These are phyloP conservation scores for Callipepla squamata DNA, from an alignment of 2,113 vertebrate genomes.

Conservation along the genomic window DNA sequence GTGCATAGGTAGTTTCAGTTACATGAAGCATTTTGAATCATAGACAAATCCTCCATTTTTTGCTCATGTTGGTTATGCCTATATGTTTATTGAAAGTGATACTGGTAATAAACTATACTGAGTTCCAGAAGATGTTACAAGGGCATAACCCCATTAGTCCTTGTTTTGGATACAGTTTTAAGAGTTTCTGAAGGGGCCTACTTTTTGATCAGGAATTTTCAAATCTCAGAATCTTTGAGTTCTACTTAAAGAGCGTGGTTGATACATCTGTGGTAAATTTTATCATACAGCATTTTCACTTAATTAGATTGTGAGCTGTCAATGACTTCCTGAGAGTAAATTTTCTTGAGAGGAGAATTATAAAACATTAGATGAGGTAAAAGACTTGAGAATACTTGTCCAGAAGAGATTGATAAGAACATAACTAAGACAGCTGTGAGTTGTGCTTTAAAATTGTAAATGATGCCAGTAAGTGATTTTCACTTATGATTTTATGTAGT, in stretches of 20 bases:
- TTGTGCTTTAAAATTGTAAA: slow-evolving; percentile 61
- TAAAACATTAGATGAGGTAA: slow-evolving; percentile 60
- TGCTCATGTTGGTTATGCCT: background rate
- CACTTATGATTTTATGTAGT: slow-evolving; percentile 55
- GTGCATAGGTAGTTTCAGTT: background rate
- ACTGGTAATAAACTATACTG: background rate
- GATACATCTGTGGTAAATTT: slow-evolving; percentile 51
- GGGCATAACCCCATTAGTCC: background rate
- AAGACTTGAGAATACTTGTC: slow-evolving; percentile 65
- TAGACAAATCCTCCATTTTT: background rate
- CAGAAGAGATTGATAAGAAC: slow-evolving; percentile 68
- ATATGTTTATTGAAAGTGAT: background rate
- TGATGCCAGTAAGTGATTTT: slow-evolving; percentile 56
- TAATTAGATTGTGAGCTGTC: slow-evolving; percentile 63
- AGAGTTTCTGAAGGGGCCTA: background rate
- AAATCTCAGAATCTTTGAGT: slow-evolving; percentile 26
- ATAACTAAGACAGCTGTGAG: slow-evolving; percentile 59
- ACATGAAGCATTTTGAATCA: background rate
- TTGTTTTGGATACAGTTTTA: background rate
- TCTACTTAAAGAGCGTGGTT: background rate
- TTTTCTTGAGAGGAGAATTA: slow-evolving; percentile 65
- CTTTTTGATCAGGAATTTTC: slow-evolving; percentile 33
- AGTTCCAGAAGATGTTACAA: background rate
- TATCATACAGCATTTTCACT: slow-evolving; percentile 23
- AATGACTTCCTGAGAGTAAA: slow-evolving; percentile 65